Evolutionary conservation across 35 echinoderm and acorn worm genomes (phyloP).

Genomic region (Heliocidaris tuberculata): DNA sequence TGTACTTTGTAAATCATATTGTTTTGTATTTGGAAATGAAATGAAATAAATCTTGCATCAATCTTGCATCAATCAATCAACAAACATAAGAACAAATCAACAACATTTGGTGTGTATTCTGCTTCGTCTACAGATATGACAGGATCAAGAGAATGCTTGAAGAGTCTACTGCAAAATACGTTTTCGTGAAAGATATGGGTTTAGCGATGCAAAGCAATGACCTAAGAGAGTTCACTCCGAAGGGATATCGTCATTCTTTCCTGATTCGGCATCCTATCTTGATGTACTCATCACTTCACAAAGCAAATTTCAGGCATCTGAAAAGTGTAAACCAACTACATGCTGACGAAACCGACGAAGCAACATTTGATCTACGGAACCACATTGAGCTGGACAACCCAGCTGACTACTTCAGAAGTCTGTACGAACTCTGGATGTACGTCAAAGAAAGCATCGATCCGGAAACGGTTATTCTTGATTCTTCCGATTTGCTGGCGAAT

Average conservation of each 20-base stretch:
- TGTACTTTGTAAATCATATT: too few species aligned
- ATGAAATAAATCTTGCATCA: too few species aligned
- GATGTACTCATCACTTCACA: neutral
- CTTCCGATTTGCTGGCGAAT: neutral
- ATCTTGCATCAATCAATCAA: too few species aligned
- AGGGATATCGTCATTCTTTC: neutral
- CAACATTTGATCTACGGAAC: neutral
- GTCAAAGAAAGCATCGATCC: slow-evolving; percentile 8
- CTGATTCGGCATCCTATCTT: slow-evolving; percentile 9
- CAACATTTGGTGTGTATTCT: neutral
- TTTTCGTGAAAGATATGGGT: slow-evolving; percentile 3
- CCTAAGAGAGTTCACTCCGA: neutral
- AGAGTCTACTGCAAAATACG: neutral
- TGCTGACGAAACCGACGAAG: neutral
- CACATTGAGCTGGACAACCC: neutral
- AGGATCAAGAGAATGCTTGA: neutral
- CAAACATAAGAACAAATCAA: too few species aligned
- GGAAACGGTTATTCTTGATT: neutral
- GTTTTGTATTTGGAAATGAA: too few species aligned
- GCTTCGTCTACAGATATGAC: neutral
- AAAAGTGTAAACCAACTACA: neutral
- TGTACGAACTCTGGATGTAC: neutral
- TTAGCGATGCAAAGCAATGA: neutral
- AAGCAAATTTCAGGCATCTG: neutral
- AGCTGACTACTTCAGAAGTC: neutral